phyloP scores from a whole-genome alignment of 2,113 vertebrate species.

The Thalassoma bifasciatum region DNA sequence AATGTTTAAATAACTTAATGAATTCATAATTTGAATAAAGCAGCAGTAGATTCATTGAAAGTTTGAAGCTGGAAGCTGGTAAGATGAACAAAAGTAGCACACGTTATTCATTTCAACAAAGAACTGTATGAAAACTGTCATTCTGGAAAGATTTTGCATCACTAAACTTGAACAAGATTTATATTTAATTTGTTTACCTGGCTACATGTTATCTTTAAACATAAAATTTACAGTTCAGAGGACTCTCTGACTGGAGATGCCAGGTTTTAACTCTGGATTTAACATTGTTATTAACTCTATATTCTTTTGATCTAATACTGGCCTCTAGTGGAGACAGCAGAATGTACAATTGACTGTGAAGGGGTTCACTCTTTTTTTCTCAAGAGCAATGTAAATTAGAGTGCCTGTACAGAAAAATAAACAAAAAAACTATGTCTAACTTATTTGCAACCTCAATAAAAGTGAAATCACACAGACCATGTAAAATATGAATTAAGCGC shows the following conservation, averaged over 20 bases:
- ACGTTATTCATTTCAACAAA: neutral
- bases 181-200: too few relatives aligned
- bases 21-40: too few relatives aligned
- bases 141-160: neutral
- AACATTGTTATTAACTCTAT: neutral
- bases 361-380: neutral
- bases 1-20: too few relatives aligned
- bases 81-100: too few relatives aligned
- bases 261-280: neutral
- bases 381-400: neutral
- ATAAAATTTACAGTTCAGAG: too few relatives aligned
- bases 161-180: too few relatives aligned
- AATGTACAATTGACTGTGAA: neutral
- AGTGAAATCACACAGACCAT: neutral
- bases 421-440: too few relatives aligned
- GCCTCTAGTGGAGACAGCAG: slow-evolving; percentile 28
- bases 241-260: too few relatives aligned
- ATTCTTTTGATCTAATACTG: slow-evolving; percentile 1
- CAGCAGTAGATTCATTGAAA: neutral
- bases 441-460: neutral
- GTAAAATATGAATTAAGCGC: too few relatives aligned
- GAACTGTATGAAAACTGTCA: too few relatives aligned
- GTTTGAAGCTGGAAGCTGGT: too few relatives aligned
- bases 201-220: too few relatives aligned
- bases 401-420: neutral